phyloP scores from a whole-genome alignment of 1,140 invertebrate genomes.

The Drosophila rufa region DNA sequence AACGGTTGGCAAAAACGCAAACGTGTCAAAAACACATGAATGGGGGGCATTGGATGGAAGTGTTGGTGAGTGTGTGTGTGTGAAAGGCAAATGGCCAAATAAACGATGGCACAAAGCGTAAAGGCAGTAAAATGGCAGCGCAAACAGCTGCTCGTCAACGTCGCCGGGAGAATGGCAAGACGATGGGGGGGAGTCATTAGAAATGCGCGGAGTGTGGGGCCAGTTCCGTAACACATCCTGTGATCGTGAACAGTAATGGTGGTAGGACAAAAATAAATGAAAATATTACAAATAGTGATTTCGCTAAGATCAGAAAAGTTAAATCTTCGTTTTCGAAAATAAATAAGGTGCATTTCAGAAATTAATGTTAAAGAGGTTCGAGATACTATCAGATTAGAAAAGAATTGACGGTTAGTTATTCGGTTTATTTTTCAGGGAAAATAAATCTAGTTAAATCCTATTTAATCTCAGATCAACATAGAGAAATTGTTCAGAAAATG shows the following conservation, averaged over 20 bases:
- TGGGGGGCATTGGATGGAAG: constrained; percentile 1
- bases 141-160: constrained; percentile 47
- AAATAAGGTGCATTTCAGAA: too few relatives aligned
- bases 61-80: constrained; percentile 8
- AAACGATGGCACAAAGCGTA: constrained; percentile 25
- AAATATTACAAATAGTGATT: not conserved
- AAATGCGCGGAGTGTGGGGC: constrained; percentile 13
- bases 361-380: too few relatives aligned
- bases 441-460: too few relatives aligned
- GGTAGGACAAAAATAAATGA: too few relatives aligned
- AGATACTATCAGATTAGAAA: too few relatives aligned
- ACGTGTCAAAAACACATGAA: constrained; percentile 70
- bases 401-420: too few relatives aligned
- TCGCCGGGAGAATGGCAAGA: constrained; percentile 28
- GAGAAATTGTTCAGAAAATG: too few relatives aligned
- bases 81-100: constrained; percentile 33
- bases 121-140: constrained; percentile 27
- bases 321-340: too few relatives aligned
- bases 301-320: not conserved
- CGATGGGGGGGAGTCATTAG: constrained; percentile 14
- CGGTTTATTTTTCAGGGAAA: too few relatives aligned
- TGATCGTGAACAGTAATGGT: constrained; percentile 1
- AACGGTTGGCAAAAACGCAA: constrained; percentile 54
- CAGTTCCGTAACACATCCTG: not conserved
- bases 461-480: too few relatives aligned